Evolutionary conservation across 2,888 invertebrate genomes (phyloP).

Genomic region (Spodoptera littoralis): DNA sequence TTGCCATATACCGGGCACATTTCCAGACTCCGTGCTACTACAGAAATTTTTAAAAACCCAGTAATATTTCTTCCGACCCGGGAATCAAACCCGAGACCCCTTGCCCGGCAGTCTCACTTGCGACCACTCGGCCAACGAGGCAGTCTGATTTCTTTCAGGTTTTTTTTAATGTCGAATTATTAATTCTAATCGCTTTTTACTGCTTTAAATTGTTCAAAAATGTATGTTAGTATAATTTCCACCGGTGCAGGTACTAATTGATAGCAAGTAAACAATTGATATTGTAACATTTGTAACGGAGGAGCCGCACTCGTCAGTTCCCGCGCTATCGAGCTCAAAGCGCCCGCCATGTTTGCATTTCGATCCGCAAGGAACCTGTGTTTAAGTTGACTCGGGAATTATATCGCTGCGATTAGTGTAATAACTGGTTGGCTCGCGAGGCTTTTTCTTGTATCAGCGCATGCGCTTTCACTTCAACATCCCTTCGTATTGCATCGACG

Average conservation of each 20-base stretch:
- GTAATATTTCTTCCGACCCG: too few relatives aligned
- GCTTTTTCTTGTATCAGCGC: constrained; percentile 83
- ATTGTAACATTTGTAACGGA: constrained; percentile 39
- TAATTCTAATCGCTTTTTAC: too few relatives aligned
- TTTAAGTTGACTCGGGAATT: constrained; percentile 89
- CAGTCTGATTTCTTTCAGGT: too few relatives aligned
- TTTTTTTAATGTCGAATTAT: too few relatives aligned
- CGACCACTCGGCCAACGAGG: too few relatives aligned
- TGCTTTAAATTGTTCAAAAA: too few relatives aligned
- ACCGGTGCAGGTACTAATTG: constrained; percentile 4
- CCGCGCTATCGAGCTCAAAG: constrained; percentile 83
- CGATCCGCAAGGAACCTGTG: constrained; percentile 88
- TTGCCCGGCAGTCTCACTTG: too few relatives aligned
- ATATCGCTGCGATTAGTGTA: constrained; percentile 89
- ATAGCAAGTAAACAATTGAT: constrained; percentile 3
- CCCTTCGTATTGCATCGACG: constrained; percentile 74
- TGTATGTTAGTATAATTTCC: too few relatives aligned
- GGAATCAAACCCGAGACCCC: too few relatives aligned
- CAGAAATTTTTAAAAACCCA: too few relatives aligned
- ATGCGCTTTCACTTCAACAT: constrained; percentile 80
- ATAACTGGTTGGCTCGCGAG: constrained; percentile 86
- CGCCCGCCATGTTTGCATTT: constrained; percentile 89
- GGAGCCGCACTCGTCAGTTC: constrained; percentile 70
- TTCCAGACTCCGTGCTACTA: too few relatives aligned
- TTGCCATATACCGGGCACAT: too few relatives aligned